These are phyloP conservation scores for Arbacia lixula DNA, from an alignment of 53 echinoderm and acorn worm species.

Conservation along the genomic window DNA sequence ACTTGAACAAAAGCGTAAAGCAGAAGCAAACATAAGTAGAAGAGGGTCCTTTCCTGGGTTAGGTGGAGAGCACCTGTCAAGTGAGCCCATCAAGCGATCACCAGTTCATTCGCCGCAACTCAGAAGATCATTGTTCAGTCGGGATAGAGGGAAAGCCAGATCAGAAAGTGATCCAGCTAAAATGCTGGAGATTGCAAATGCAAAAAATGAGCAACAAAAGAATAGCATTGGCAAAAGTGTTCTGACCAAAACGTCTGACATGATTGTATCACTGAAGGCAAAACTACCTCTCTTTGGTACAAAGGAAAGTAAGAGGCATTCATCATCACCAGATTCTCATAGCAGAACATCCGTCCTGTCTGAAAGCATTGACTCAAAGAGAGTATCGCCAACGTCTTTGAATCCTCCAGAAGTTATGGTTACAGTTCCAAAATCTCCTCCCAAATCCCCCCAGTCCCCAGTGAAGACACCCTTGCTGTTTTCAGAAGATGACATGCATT, in stretches of 20 bases:
- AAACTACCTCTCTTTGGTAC: slow-evolving; percentile 47
- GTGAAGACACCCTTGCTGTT: slow-evolving; percentile 64
- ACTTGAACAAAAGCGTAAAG: slow-evolving; percentile 7
- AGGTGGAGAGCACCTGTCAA: slow-evolving; percentile 18
- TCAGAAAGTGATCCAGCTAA: slow-evolving; percentile 46
- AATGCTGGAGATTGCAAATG: slow-evolving; percentile 53
- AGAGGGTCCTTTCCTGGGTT: slow-evolving; percentile 46
- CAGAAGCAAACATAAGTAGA: slow-evolving; percentile 1
- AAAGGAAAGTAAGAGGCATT: slow-evolving; percentile 20
- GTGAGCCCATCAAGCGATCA: slow-evolving; percentile 24
- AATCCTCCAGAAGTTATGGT: slow-evolving; percentile 54
- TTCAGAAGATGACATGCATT: slow-evolving; percentile 73
- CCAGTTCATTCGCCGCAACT: slow-evolving; percentile 30
- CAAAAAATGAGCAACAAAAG: slow-evolving; percentile 38
- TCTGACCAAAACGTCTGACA: slow-evolving; percentile 38
- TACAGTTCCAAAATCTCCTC: slow-evolving; percentile 33
- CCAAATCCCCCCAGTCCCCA: slow-evolving; percentile 59
- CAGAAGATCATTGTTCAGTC: slow-evolving; percentile 34
- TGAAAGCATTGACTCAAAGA: slow-evolving; percentile 12
- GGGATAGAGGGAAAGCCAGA: slow-evolving; percentile 29
- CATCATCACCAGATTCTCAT: slow-evolving; percentile 50
- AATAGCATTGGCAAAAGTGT: background rate
- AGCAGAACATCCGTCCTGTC: slow-evolving; percentile 7
- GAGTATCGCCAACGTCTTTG: slow-evolving; percentile 18
- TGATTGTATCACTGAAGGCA: slow-evolving; percentile 42